phyloP scores from a whole-genome alignment of 2,888 invertebrate species.

The Smittia aterrima region DNA sequence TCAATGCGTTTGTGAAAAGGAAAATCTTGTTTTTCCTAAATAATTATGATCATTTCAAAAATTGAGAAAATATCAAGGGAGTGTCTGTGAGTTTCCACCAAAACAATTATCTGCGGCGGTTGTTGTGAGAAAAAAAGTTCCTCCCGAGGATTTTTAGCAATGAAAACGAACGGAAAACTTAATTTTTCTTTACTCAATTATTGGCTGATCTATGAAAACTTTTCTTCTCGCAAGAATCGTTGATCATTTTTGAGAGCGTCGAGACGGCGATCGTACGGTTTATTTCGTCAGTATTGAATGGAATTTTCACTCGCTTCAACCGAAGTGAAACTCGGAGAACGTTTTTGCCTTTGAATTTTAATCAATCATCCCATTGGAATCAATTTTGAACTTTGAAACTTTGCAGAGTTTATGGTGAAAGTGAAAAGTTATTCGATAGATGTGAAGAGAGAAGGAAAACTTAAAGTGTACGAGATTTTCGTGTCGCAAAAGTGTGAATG shows the following conservation, averaged over 20 bases:
- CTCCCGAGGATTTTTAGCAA: neutral
- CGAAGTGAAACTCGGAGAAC: neutral
- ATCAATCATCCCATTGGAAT: neutral
- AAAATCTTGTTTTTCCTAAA: neutral
- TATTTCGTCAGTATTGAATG: conserved; percentile 34
- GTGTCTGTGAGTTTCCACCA: neutral
- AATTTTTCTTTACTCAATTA: neutral
- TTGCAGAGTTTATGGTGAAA: too few species aligned
- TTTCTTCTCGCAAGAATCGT: neutral
- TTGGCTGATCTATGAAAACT: neutral
- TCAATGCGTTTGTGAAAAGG: neutral
- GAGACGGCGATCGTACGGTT: conserved; percentile 15
- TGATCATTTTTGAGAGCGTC: conserved; percentile 20
- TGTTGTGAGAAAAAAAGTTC: neutral
- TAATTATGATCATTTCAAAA: neutral
- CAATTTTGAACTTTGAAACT: neutral
- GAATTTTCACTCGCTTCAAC: conserved; percentile 34
- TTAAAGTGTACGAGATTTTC: neutral
- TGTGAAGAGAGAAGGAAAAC: neutral
- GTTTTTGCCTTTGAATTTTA: neutral
- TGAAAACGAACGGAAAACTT: neutral
- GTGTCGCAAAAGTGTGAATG: neutral
- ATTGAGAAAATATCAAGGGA: neutral
- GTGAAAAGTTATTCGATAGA: too few species aligned
- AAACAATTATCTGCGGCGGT: neutral